Evolutionary conservation across 1,140 invertebrate genomes (phyloP).

Genomic region (Bombus sylvicola): DNA sequence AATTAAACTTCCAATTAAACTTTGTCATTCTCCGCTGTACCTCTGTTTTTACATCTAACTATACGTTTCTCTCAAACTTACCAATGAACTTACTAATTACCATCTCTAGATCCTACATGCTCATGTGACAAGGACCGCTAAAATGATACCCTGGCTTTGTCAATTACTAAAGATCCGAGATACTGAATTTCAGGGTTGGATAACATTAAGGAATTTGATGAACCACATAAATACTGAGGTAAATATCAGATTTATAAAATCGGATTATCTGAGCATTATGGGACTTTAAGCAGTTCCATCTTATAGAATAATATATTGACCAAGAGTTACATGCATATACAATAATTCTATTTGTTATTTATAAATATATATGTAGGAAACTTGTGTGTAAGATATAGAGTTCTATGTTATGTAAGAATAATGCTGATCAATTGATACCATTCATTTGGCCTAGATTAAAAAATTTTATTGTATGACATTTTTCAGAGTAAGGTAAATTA

Average conservation of each 20-base stretch:
- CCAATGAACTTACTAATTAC: background rate
- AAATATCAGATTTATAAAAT: slow-evolving; percentile 36
- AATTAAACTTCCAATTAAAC: background rate
- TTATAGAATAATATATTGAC: slow-evolving; percentile 30
- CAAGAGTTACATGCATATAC: slow-evolving; percentile 50
- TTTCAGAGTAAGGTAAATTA: too few species aligned
- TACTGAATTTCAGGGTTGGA: slow-evolving; percentile 62
- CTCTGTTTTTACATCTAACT: background rate
- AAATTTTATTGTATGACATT: too few species aligned
- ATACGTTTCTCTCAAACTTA: background rate
- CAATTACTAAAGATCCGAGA: slow-evolving; percentile 52
- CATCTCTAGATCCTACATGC: background rate
- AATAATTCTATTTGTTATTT: background rate
- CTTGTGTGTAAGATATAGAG: too few species aligned
- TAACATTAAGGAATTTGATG: slow-evolving; percentile 57
- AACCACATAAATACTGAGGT: slow-evolving; percentile 49
- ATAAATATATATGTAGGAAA: too few species aligned
- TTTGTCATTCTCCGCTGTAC: background rate
- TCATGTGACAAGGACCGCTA: slow-evolving; percentile 19
- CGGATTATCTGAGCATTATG: slow-evolving; percentile 43
- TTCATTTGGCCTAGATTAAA: too few species aligned
- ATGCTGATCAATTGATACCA: too few species aligned
- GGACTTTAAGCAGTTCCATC: slow-evolving; percentile 50
- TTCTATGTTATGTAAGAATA: too few species aligned
- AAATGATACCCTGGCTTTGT: slow-evolving; percentile 33